A percentile compares a stretch with the other conserved stretches of the same genome.
Conservation (phyloP, 2,113 vertebrate species). For the Malurus elegans region DNA sequence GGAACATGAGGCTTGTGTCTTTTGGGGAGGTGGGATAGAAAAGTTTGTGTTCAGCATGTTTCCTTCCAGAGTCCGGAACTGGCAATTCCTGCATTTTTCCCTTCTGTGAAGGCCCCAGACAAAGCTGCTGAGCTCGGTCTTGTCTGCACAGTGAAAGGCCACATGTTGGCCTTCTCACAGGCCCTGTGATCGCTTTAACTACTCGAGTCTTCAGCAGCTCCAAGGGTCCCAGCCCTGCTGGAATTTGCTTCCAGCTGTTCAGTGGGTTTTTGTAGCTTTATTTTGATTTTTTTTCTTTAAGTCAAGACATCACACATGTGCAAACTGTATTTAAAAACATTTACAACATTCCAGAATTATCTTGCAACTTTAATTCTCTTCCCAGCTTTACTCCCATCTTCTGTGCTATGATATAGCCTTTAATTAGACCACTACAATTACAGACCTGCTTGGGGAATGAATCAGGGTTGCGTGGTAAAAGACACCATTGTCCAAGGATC, state of each 20-base stretch:
- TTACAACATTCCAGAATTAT: background rate
- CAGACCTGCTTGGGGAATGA: conserved; percentile 32
- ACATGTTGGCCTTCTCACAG: background rate
- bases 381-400: background rate
- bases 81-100: background rate
- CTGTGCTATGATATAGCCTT: conserved; percentile 10
- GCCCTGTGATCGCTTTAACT: background rate
- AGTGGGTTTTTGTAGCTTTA: background rate
- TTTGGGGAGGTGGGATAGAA: background rate
- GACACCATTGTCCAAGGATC: conserved; percentile 22
- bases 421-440: conserved; percentile 61
- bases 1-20: rapidly evolving
- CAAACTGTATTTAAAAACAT: background rate
- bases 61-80: background rate
- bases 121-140: background rate
- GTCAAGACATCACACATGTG: background rate
- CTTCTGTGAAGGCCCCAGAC: background rate
- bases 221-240: background rate
- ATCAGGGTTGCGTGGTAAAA: conserved; percentile 46
- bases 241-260: background rate
- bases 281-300: background rate
- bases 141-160: background rate
- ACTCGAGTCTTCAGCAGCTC: background rate
- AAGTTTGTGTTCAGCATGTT: background rate
- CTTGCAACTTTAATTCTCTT: conserved; percentile 14